Conservation (phyloP, 2,888 invertebrate genomes). For the Melipona bicolor region DNA sequence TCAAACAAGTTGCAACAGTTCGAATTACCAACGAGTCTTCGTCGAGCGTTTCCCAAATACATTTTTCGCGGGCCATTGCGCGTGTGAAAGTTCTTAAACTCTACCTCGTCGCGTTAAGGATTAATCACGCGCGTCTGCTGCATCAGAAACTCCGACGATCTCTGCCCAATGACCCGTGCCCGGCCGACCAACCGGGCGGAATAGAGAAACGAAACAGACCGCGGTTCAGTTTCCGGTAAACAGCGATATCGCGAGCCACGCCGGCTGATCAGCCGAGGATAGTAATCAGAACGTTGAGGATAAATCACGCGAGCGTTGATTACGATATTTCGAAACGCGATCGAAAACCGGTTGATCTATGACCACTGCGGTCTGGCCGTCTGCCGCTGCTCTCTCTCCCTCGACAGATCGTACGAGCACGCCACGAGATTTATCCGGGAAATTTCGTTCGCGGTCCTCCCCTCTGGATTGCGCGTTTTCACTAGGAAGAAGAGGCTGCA, state of each 20-base stretch:
- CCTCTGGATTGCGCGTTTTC: too few species aligned
- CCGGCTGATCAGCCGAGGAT: conserved; percentile 68
- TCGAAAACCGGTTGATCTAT: conserved; percentile 80
- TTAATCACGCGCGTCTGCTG: background rate
- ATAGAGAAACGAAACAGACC: conserved; percentile 12
- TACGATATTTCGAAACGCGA: conserved; percentile 81
- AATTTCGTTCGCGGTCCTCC: conserved; percentile 8
- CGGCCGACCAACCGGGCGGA: background rate
- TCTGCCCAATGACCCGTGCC: conserved; percentile 37
- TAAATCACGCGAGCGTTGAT: conserved; percentile 81
- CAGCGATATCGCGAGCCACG: conserved; percentile 35
- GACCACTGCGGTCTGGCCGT: conserved; percentile 43
- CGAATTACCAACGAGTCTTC: too few species aligned
- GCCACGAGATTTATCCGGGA: background rate
- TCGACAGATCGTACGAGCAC: background rate
- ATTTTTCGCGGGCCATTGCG: too few species aligned
- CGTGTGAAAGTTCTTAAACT: background rate
- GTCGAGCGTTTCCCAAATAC: too few species aligned
- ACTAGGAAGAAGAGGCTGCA: too few species aligned
- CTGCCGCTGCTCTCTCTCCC: background rate
- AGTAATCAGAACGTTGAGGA: conserved; percentile 76
- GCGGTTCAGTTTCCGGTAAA: conserved; percentile 63
- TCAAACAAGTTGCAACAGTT: too few species aligned
- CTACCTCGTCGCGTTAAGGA: too few species aligned
- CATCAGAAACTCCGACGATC: conserved; percentile 3